phyloP scores from a whole-genome alignment of 2,888 invertebrate genomes.

The Hemaris fuciformis region DNA sequence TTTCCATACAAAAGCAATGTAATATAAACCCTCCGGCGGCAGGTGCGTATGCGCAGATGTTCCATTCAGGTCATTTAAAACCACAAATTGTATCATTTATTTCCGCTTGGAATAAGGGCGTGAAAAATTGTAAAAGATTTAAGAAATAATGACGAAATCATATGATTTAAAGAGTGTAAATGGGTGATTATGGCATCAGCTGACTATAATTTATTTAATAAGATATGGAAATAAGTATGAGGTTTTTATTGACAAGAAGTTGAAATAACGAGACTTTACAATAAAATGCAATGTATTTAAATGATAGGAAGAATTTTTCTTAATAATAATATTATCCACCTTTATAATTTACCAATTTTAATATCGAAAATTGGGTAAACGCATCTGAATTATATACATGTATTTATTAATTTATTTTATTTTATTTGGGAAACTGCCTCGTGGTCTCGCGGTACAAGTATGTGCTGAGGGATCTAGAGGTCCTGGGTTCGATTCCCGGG shows the following conservation, averaged over 20 bases:
- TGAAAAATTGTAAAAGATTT: slow-evolving; percentile 35
- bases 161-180: not conserved
- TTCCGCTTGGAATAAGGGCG: slow-evolving; percentile 35
- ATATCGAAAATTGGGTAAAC: too few species aligned
- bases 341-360: too few species aligned
- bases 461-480: too few species aligned
- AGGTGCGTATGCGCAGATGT: slow-evolving; percentile 57
- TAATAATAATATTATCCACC: too few species aligned
- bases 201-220: not conserved
- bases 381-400: too few species aligned
- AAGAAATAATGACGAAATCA: slow-evolving; percentile 19
- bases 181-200: not conserved
- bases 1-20: slow-evolving; percentile 16
- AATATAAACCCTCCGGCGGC: slow-evolving; percentile 23
- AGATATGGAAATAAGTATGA: not conserved
- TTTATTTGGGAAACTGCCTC: too few species aligned
- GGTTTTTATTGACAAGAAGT: not conserved
- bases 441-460: too few species aligned
- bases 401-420: too few species aligned
- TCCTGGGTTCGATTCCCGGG: too few species aligned
- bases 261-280: too few species aligned
- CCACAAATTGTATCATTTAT: slow-evolving; percentile 55
- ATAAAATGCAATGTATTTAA: too few species aligned
- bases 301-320: too few species aligned
- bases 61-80: slow-evolving; percentile 52